Percentiles rank a stretch among this genome's conserved stretches.
Conservation (phyloP, 2,797 vertebrate species). For the Astyanax mexicanus region DNA sequence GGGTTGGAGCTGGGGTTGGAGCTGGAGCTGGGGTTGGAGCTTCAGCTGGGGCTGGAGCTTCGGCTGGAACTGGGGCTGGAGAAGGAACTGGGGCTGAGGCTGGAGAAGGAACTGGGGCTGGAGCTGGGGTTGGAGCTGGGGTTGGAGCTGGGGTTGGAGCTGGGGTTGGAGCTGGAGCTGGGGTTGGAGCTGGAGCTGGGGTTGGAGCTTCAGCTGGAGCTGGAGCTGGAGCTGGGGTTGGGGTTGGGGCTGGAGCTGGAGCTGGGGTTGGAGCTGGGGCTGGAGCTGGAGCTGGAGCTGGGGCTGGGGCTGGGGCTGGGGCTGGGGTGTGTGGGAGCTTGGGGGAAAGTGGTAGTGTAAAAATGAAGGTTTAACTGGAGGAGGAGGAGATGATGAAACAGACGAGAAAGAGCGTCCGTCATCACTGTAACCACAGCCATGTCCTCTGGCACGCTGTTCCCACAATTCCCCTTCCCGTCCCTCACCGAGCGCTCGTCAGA, state of each 20-base stretch:
- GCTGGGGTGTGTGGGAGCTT: background rate
- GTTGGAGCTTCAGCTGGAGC: too few species aligned
- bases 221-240: background rate
- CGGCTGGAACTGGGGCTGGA: background rate
- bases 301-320: background rate
- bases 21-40: background rate
- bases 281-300: too few species aligned
- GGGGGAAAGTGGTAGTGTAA: background rate
- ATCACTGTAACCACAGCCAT: background rate
- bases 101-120: too few species aligned
- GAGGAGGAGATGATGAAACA: background rate
- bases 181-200: background rate
- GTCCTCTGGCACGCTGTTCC: background rate
- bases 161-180: background rate
- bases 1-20: background rate
- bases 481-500: background rate
- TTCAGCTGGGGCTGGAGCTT: background rate
- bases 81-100: background rate
- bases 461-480: background rate
- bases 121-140: background rate
- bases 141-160: background rate
- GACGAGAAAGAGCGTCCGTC: background rate
- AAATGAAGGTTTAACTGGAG: background rate
- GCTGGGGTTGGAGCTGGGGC: background rate
- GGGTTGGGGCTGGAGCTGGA: background rate